Percentiles rank a stretch among this genome's conserved stretches.
Conservation (phyloP, 2,113 vertebrate genomes). For the Oryctolagus cuniculus region DNA sequence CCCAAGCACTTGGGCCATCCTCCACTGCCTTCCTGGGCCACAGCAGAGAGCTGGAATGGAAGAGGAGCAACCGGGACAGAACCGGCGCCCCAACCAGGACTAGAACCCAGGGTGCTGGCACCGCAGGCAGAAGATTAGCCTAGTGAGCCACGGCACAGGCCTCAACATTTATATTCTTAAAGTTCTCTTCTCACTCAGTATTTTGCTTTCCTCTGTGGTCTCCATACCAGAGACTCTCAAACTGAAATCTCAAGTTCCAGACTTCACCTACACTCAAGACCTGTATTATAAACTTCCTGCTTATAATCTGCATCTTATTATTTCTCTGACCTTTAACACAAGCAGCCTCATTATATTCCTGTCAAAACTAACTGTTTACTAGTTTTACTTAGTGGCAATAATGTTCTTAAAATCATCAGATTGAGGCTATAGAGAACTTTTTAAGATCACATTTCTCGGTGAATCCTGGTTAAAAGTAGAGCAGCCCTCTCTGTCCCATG, state of each 20-base stretch:
- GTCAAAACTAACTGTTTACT: not conserved
- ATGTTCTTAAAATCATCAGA: not conserved
- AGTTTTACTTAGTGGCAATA: not conserved
- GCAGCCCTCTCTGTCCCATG: not conserved
- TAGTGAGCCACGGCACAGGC: too few species aligned
- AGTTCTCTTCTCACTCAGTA: not conserved
- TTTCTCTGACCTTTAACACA: constrained; percentile 8
- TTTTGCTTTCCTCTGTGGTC: not conserved
- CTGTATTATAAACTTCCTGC: not conserved
- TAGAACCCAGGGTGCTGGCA: too few species aligned
- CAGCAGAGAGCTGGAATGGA: too few species aligned
- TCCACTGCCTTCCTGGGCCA: too few species aligned
- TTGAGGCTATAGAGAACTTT: not conserved
- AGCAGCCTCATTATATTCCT: not conserved
- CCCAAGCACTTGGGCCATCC: too few species aligned
- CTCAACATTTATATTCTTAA: not conserved
- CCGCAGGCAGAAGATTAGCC: too few species aligned
- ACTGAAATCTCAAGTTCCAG: constrained; percentile 1
- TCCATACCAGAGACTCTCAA: not conserved
- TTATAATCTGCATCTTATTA: not conserved
- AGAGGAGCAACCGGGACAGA: too few species aligned
- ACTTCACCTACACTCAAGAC: not conserved
- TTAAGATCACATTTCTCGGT: constrained; percentile 6
- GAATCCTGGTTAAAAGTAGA: constrained; percentile 4
- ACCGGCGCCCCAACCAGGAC: too few species aligned